A percentile compares a stretch with the other conserved stretches of the same genome.
These are phyloP conservation scores for Ammodytes marinus DNA, from an alignment of 2,113 vertebrate species.

Conservation along the genomic window DNA sequence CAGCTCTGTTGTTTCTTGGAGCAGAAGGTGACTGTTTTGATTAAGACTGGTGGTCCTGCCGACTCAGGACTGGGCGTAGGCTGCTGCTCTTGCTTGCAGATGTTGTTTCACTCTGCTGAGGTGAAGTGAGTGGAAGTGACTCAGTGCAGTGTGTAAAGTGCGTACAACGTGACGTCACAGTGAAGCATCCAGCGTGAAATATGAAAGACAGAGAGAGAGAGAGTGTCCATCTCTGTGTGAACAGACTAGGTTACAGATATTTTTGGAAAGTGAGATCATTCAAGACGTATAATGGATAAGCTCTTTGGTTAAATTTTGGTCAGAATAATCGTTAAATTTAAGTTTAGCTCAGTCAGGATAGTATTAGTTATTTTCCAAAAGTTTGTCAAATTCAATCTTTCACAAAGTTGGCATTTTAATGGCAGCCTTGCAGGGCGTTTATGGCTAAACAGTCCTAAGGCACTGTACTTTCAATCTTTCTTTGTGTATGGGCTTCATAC, in stretches of 20 bases:
- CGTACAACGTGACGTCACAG: constrained; percentile 60
- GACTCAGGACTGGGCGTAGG: constrained; percentile 61
- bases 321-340: background rate
- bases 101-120: constrained; percentile 57
- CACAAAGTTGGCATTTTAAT: background rate
- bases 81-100: constrained; percentile 57
- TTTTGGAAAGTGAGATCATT: constrained; percentile 13
- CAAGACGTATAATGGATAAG: background rate
- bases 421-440: background rate
- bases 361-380: background rate
- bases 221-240: background rate
- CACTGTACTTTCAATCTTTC: background rate
- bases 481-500: background rate
- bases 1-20: constrained; percentile 1
- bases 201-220: background rate
- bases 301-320: background rate
- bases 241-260: background rate
- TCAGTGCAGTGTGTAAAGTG: constrained; percentile 68
- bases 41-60: constrained; percentile 27
- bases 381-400: background rate
- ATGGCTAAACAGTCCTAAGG: background rate
- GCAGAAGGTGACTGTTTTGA: constrained; percentile 43
- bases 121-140: constrained; percentile 71
- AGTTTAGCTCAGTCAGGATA: background rate
- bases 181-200: constrained; percentile 17